A percentile compares a stretch with the other conserved stretches of the same genome.
phyloP scores from a whole-genome alignment of 2,888 invertebrate genomes.

The Nemotelus nigrinus region DNA sequence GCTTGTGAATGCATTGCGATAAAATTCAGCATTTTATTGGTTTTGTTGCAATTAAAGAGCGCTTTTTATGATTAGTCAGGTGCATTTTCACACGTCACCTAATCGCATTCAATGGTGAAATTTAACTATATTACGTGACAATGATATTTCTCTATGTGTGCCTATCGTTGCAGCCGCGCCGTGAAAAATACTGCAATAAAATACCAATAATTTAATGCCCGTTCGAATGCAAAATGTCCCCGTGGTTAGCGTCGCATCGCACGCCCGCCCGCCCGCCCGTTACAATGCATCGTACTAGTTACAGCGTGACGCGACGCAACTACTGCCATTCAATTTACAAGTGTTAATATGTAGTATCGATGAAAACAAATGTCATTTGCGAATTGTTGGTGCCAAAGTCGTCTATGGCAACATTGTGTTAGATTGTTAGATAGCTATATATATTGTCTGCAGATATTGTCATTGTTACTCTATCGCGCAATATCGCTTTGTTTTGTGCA shows the following conservation, averaged over 20 bases:
- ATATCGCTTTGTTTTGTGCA: slow-evolving; percentile 39
- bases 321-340: slow-evolving; percentile 25
- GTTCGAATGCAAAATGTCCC: not conserved
- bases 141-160: slow-evolving; percentile 5
- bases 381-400: not conserved
- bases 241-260: not conserved
- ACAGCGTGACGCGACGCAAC: not conserved
- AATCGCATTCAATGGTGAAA: slow-evolving; percentile 36
- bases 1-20: not conserved
- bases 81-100: slow-evolving; percentile 36
- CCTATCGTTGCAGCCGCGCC: not conserved
- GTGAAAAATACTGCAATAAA: slow-evolving; percentile 7
- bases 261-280: too few relatives aligned
- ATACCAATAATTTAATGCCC: slow-evolving; percentile 15
- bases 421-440: slow-evolving; percentile 21
- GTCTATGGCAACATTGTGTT: slow-evolving; percentile 40
- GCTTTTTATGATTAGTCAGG: slow-evolving; percentile 9
- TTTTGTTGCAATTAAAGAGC: slow-evolving; percentile 22
- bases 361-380: slow-evolving; percentile 15
- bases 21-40: slow-evolving; percentile 11
- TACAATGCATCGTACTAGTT: not conserved
- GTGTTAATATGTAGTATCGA: slow-evolving; percentile 28
- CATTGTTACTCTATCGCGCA: slow-evolving; percentile 27
- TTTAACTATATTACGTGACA: slow-evolving; percentile 36
- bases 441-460: slow-evolving; percentile 20